These are phyloP conservation scores for Lepas anatifera DNA, from an alignment of 2,888 invertebrate species.

Conservation along the genomic window DNA sequence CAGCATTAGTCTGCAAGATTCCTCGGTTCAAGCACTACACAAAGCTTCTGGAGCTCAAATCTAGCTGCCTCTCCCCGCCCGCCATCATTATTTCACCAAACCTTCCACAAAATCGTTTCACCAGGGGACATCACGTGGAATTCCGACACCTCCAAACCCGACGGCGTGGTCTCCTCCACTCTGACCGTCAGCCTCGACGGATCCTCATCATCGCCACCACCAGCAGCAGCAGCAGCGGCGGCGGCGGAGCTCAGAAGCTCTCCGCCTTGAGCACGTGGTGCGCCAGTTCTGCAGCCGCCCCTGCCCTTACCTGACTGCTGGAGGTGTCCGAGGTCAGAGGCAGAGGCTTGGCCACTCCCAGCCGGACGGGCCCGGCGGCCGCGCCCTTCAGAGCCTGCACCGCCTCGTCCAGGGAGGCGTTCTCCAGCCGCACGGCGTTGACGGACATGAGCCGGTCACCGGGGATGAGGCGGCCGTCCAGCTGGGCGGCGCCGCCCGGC, in stretches of 20 bases:
- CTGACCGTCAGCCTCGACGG: no score
- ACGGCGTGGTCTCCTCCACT: not conserved
- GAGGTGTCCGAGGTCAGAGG: constrained; percentile 1
- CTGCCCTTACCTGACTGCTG: not conserved
- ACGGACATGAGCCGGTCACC: constrained; percentile 79
- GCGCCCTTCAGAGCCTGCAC: constrained; percentile 96
- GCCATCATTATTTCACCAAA: no score
- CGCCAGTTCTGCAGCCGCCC: not conserved
- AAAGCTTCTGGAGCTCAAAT: no score
- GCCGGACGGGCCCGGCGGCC: constrained; percentile 81
- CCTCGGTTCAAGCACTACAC: no score
- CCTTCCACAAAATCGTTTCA: no score
- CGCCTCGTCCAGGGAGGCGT: constrained; percentile 91
- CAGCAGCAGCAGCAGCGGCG: not conserved
- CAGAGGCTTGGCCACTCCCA: constrained; percentile 87
- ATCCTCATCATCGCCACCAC: no score
- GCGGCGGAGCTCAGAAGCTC: not conserved
- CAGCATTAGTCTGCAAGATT: no score
- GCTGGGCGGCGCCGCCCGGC: constrained; percentile 94
- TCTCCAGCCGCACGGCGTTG: constrained; percentile 71
- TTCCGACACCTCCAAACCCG: no score
- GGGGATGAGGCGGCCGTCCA: constrained; percentile 93
- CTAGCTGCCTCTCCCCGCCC: no score
- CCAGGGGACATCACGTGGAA: no score
- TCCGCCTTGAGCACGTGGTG: not conserved